Conservation (phyloP, 1,140 invertebrate species). For the Andrena cerasifolii region DNA sequence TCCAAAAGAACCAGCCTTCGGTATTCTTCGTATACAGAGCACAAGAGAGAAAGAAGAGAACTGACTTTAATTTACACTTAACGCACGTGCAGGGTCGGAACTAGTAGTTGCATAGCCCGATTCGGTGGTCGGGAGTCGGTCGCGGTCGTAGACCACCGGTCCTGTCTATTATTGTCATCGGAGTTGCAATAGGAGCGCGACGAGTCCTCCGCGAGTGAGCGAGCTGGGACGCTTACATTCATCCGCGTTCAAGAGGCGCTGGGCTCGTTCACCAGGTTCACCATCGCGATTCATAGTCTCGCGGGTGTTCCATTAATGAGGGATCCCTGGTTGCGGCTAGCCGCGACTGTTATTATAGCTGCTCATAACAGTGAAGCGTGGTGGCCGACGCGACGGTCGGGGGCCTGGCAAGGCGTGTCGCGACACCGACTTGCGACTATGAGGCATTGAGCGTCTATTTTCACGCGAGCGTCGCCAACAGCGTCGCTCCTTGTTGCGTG, state of each 20-base stretch:
- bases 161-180: constrained; percentile 68
- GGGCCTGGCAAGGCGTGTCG: constrained; percentile 68
- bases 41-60: not conserved
- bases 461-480: constrained; percentile 68
- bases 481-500: constrained; percentile 68
- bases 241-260: constrained; percentile 63
- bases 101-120: constrained; percentile 26
- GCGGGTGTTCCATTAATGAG: constrained; percentile 80
- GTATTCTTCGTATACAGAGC: no score
- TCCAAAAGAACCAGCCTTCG: no score
- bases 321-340: constrained; percentile 65
- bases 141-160: constrained; percentile 57
- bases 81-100: constrained; percentile 27
- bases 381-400: constrained; percentile 37
- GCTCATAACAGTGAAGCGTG: constrained; percentile 76
- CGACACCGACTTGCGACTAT: constrained; percentile 60
- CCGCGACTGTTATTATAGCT: constrained; percentile 79
- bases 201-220: constrained; percentile 35
- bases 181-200: constrained; percentile 54
- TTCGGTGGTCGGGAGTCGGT: constrained; percentile 34
- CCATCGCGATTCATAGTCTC: constrained; percentile 79
- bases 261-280: constrained; percentile 72
- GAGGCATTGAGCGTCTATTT: constrained; percentile 77
- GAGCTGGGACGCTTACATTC: constrained; percentile 70
- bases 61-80: not conserved